Evolutionary conservation across 1,140 invertebrate genomes (phyloP).

Genomic region (Steinernema feltiae): DNA sequence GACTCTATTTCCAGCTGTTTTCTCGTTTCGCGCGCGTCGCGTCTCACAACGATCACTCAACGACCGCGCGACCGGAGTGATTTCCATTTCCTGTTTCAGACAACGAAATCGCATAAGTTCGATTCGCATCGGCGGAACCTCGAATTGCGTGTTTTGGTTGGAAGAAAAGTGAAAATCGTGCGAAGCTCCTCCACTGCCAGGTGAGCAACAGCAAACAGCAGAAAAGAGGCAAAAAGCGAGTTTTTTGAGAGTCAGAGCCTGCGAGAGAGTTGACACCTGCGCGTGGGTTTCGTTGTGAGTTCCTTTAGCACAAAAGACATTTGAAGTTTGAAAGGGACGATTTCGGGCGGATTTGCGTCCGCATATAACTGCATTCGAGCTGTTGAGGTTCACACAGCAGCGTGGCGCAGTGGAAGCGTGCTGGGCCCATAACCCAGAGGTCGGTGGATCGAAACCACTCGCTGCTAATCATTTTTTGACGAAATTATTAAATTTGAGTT

Average conservation of each 20-base stretch:
- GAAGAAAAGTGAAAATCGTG: neutral
- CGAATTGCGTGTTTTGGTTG: neutral
- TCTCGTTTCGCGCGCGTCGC: neutral
- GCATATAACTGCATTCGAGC: too few species aligned
- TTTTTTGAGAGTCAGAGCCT: neutral
- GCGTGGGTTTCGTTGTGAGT: too few species aligned
- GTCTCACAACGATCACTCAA: too few species aligned
- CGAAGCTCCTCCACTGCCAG: neutral
- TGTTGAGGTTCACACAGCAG: too few species aligned
- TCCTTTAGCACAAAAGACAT: too few species aligned
- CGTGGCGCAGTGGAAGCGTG: conserved; percentile 95
- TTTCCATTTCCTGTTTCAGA: neutral
- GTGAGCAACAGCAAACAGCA: too few species aligned
- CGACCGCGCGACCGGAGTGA: too few species aligned
- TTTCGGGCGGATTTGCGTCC: too few species aligned
- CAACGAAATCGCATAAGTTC: neutral
- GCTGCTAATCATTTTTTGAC: conserved; percentile 68
- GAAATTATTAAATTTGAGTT: too few species aligned
- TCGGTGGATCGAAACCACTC: conserved; percentile 91
- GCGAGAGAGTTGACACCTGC: too few species aligned
- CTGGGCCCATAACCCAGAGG: conserved; percentile 96
- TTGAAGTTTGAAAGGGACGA: too few species aligned
- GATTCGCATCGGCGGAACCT: neutral
- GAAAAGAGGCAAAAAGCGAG: neutral
- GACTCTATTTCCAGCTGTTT: conserved; percentile 15